A percentile compares a stretch with the other conserved stretches of the same genome.
phyloP scores from a whole-genome alignment of 2,113 vertebrate genomes.

The Platycercus adscitus region DNA sequence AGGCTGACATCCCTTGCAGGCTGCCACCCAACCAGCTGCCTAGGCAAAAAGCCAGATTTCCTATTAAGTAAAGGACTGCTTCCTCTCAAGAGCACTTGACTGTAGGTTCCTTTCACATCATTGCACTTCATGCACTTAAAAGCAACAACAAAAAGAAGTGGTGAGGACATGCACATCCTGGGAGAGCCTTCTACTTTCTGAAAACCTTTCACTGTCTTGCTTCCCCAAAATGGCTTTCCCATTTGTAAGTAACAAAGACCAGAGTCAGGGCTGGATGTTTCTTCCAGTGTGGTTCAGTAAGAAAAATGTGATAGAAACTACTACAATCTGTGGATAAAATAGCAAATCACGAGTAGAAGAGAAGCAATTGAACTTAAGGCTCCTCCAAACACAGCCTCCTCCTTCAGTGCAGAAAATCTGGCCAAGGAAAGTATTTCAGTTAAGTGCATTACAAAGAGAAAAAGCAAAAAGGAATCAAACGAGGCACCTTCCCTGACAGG shows the following conservation, averaged over 20 bases:
- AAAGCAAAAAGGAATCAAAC: background rate
- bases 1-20: background rate
- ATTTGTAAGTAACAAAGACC: background rate
- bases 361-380: background rate
- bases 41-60: background rate
- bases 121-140: background rate
- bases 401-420: background rate
- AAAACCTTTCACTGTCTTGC: background rate
- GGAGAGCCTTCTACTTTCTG: background rate
- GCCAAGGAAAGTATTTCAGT: background rate
- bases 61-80: background rate
- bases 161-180: accelerated
- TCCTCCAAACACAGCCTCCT: background rate
- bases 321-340: background rate
- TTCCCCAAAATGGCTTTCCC: background rate
- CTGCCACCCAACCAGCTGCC: background rate
- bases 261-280: background rate
- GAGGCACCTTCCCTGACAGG: background rate
- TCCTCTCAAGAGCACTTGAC: background rate
- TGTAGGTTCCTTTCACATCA: background rate
- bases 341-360: background rate
- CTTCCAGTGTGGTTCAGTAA: background rate
- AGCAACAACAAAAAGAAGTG: background rate
- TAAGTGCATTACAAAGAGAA: background rate
- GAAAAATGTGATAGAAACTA: background rate